phyloP scores from a whole-genome alignment of 2,797 vertebrate genomes.

The Orestias chungarensis region DNA sequence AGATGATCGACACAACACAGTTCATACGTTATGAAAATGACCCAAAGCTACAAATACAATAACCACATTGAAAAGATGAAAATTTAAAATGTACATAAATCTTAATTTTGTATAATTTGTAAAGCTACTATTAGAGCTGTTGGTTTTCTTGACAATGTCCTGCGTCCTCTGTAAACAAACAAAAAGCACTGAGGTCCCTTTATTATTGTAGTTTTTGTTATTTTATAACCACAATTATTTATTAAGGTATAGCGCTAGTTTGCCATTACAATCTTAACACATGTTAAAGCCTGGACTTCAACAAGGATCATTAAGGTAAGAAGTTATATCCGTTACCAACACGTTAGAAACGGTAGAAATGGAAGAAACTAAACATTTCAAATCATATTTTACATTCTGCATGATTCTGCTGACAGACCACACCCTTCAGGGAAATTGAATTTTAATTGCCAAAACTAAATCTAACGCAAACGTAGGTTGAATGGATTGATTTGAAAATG shows the following conservation, averaged over 20 bases:
- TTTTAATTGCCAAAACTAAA: too few species aligned
- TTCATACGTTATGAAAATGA: conserved; percentile 20
- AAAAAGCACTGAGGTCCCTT: not conserved
- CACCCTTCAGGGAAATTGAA: not conserved
- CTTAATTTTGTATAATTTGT: not conserved
- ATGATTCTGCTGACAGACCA: not conserved
- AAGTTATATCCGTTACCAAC: not conserved
- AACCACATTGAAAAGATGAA: not conserved
- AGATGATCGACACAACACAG: conserved; percentile 30
- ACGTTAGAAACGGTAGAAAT: too few species aligned
- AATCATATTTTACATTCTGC: not conserved
- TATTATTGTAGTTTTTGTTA: not conserved
- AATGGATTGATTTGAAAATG: too few species aligned
- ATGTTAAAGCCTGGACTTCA: not conserved
- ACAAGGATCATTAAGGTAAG: not conserved
- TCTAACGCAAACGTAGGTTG: too few species aligned
- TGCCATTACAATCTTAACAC: not conserved
- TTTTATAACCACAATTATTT: not conserved
- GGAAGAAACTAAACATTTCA: not conserved
- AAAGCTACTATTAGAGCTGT: not conserved
- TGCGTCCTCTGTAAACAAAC: not conserved
- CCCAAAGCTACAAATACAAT: conserved; percentile 5
- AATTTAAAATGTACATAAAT: not conserved
- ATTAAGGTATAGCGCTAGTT: not conserved
- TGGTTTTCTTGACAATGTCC: not conserved